These are phyloP conservation scores for Cavia porcellus DNA, from an alignment of 2,113 vertebrate species.

Conservation along the genomic window DNA sequence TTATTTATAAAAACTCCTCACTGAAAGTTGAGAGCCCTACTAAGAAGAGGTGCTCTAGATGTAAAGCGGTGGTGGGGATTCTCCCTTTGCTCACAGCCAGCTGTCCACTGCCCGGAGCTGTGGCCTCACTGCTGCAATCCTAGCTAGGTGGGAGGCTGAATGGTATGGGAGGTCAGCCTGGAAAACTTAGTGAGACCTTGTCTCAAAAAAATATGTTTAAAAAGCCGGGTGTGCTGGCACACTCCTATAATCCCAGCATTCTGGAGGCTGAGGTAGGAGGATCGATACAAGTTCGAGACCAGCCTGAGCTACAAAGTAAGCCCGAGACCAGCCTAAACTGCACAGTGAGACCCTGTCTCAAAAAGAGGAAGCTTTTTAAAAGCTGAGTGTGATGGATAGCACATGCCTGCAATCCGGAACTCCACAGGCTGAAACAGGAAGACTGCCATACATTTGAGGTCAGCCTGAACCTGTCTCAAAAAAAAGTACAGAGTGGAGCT, in stretches of 20 bases:
- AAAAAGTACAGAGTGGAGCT: background rate
- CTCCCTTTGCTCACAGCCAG: background rate
- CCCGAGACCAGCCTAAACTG: no score
- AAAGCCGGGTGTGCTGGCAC: background rate
- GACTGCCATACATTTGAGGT: background rate
- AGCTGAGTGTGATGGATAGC: background rate
- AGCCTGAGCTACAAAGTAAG: background rate
- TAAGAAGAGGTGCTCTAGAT: background rate
- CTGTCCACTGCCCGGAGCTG: background rate
- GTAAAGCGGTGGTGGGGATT: background rate
- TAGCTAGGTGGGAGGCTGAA: background rate
- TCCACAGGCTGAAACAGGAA: background rate
- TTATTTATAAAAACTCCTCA: conserved; percentile 20
- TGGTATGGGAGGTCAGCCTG: background rate
- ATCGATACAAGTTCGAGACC: background rate
- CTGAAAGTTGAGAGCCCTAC: background rate
- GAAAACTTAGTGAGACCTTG: background rate
- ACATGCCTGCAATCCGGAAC: background rate
- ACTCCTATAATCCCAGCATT: background rate
- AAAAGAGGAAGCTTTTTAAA: no score
- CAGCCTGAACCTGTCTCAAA: background rate
- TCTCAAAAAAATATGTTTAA: background rate
- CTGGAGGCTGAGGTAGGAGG: background rate
- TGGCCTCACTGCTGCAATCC: background rate
- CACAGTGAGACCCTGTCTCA: no score